Conservation (phyloP, 2,113 vertebrate genomes). For the Alces alces region DNA sequence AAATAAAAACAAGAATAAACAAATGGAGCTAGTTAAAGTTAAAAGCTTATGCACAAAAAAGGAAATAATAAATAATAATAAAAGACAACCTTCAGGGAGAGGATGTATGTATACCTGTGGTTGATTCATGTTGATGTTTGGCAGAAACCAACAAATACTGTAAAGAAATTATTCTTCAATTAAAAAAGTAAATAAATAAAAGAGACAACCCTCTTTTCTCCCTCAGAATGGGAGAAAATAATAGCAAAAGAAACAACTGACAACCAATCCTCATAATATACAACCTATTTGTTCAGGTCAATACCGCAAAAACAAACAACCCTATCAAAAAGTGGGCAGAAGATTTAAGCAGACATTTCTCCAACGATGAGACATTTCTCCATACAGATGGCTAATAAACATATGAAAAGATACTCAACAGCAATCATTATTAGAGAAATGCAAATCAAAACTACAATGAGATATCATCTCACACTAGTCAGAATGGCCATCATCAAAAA, state of each 20-base stretch:
- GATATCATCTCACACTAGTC: background rate
- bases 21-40: background rate
- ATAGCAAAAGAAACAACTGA: background rate
- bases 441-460: background rate
- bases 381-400: background rate
- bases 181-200: background rate
- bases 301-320: background rate
- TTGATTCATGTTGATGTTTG: background rate
- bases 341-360: background rate
- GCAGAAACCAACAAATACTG: background rate
- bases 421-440: background rate
- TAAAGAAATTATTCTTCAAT: background rate
- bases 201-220: background rate
- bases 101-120: background rate
- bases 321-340: background rate
- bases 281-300: background rate
- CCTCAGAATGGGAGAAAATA: background rate
- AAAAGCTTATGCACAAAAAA: background rate
- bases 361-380: background rate
- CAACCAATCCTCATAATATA: background rate
- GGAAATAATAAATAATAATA: background rate
- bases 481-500: background rate
- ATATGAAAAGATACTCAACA: background rate
- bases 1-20: background rate
- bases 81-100: background rate